phyloP scores from a whole-genome alignment of 2,797 vertebrate genomes.

The Todus mexicanus region DNA sequence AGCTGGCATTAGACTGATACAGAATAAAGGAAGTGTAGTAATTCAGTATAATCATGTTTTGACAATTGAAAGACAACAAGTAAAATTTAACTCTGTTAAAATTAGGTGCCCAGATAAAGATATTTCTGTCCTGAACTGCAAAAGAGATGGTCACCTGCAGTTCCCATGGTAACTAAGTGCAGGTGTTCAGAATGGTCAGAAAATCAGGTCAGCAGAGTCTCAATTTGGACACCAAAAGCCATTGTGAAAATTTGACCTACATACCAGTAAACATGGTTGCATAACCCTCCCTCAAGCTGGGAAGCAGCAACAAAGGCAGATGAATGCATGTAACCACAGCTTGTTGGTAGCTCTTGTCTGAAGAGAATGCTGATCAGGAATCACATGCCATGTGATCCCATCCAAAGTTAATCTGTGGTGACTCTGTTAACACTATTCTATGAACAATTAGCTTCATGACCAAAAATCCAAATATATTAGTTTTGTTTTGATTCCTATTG shows the following conservation, averaged over 20 bases:
- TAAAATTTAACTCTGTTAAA: neutral
- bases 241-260: slow-evolving; percentile 16
- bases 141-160: neutral
- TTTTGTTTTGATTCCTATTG: neutral
- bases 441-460: neutral
- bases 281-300: neutral
- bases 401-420: neutral
- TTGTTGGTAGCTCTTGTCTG: neutral
- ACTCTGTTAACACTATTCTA: neutral
- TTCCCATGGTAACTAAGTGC: neutral
- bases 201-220: slow-evolving; percentile 3
- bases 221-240: neutral
- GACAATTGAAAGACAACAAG: neutral
- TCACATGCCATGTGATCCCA: neutral
- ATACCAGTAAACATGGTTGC: neutral
- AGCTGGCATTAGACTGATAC: neutral
- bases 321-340: neutral
- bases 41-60: neutral
- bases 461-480: neutral
- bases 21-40: neutral
- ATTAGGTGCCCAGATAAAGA: neutral
- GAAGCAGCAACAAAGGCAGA: neutral
- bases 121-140: neutral
- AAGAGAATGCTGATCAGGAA: neutral
- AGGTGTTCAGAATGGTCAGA: neutral